Conservation (phyloP, 2,113 vertebrate genomes). For the Choloepus hoffmanni region DNA sequence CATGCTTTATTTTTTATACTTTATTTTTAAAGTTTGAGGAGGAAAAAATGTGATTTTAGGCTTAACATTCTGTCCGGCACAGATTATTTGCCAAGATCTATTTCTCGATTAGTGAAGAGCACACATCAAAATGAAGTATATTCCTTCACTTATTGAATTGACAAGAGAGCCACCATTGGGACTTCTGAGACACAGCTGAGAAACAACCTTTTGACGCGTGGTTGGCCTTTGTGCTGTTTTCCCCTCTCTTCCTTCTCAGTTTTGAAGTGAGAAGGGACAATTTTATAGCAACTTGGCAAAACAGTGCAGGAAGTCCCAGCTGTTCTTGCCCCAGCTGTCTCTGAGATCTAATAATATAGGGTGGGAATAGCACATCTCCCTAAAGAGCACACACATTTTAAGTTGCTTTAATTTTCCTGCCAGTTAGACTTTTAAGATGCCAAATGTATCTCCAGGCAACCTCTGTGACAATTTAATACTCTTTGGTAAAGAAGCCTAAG, state of each 20-base stretch:
- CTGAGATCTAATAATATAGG: constrained; percentile 68
- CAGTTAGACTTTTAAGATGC: constrained; percentile 72
- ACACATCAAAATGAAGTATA: not conserved
- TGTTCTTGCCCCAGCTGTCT: constrained; percentile 70
- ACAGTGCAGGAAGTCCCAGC: constrained; percentile 45
- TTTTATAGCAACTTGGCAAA: constrained; percentile 75
- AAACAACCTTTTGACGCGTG: constrained; percentile 9
- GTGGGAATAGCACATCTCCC: constrained; percentile 59
- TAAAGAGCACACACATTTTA: constrained; percentile 66
- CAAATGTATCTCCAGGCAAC: constrained; percentile 67
- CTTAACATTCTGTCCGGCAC: constrained; percentile 37
- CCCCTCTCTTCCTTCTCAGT: constrained; percentile 64
- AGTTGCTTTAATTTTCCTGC: constrained; percentile 77
- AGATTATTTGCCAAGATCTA: constrained; percentile 64
- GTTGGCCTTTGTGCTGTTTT: constrained; percentile 10
- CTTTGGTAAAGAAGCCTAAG: constrained; percentile 40
- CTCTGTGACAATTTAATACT: constrained; percentile 46
- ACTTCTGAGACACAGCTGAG: constrained; percentile 9
- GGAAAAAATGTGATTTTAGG: constrained; percentile 60
- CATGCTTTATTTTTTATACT: not conserved
- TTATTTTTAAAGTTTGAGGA: constrained; percentile 67
- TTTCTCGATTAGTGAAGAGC: constrained; percentile 65
- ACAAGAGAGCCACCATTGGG: not conserved
- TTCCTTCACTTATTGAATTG: constrained; percentile 73
- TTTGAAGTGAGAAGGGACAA: constrained; percentile 75